Conservation (phyloP, 2,113 vertebrate genomes). For the Semicossyphus pulcher region DNA sequence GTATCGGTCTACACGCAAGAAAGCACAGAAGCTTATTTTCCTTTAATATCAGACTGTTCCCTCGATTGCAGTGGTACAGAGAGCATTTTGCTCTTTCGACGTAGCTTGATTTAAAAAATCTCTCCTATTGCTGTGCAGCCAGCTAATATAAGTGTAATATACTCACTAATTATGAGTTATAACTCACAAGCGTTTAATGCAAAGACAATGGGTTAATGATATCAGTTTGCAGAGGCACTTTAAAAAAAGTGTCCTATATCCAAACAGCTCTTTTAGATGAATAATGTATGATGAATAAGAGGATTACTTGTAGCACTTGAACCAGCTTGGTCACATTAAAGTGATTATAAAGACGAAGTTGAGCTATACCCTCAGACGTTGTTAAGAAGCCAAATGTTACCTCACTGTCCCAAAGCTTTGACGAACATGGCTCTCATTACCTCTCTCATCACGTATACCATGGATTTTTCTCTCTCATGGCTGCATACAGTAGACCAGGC, state of each 20-base stretch:
- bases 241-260: not conserved
- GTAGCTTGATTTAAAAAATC: too few relatives aligned
- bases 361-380: conserved; percentile 9
- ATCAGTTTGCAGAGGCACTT: not conserved
- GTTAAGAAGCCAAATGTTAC: conserved; percentile 35
- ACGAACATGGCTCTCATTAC: conserved; percentile 39
- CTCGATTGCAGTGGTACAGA: too few relatives aligned
- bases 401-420: conserved; percentile 28
- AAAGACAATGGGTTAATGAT: not conserved
- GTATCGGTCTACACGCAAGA: too few relatives aligned
- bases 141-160: too few relatives aligned
- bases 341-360: conserved; percentile 12
- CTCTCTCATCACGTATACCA: conserved; percentile 4
- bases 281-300: conserved; percentile 1
- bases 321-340: conserved; percentile 1
- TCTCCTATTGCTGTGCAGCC: too few relatives aligned
- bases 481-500: conserved; percentile 35
- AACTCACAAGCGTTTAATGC: too few relatives aligned
- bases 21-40: too few relatives aligned
- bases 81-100: too few relatives aligned
- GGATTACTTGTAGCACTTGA: not conserved
- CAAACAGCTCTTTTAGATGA: not conserved
- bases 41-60: too few relatives aligned
- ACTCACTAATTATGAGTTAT: too few relatives aligned
- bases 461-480: not conserved